A percentile compares a stretch with the other conserved stretches of the same genome.
Evolutionary conservation across 2,113 vertebrate genomes (phyloP).

Genomic region (Hemiprocne comata): DNA sequence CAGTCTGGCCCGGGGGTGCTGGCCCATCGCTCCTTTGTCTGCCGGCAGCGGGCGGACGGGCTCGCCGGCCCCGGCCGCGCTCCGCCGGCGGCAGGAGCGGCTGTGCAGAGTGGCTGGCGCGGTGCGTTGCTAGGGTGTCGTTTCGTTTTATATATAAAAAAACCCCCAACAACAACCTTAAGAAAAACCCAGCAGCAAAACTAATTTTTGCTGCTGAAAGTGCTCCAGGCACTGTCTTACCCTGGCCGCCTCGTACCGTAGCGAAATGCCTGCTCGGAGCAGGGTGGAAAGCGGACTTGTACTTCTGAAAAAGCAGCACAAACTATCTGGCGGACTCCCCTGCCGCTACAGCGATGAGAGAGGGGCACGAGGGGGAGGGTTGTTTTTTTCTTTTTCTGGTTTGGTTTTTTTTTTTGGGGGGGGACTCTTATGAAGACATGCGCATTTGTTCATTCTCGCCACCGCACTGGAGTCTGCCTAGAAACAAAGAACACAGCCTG

Average conservation of each 20-base stretch:
- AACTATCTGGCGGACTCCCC: not conserved
- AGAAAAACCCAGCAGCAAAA: no score
- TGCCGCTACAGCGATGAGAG: not conserved
- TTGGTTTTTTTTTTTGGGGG: not conserved
- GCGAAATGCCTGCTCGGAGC: not conserved
- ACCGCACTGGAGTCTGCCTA: slow-evolving; percentile 68
- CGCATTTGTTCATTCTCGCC: slow-evolving; percentile 51
- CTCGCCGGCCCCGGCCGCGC: not conserved
- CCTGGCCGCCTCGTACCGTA: not conserved
- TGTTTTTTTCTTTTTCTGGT: not conserved
- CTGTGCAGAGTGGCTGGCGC: not conserved
- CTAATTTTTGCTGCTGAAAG: not conserved
- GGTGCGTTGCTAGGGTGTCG: no score
- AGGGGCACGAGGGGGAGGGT: not conserved
- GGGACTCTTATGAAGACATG: slow-evolving; percentile 11
- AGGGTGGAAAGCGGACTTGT: not conserved
- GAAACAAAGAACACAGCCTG: slow-evolving; percentile 70
- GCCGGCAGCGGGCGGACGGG: not conserved
- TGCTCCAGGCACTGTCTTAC: not conserved
- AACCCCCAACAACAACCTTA: no score
- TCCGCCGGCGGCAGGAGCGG: not conserved
- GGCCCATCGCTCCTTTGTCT: not conserved
- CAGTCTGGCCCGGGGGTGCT: not conserved
- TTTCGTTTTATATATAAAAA: not conserved
- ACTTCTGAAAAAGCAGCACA: not conserved